Percentiles rank a stretch among this genome's conserved stretches.
Evolutionary conservation across 2,888 invertebrate species (phyloP).

Genomic region (Alcis repandata): DNA sequence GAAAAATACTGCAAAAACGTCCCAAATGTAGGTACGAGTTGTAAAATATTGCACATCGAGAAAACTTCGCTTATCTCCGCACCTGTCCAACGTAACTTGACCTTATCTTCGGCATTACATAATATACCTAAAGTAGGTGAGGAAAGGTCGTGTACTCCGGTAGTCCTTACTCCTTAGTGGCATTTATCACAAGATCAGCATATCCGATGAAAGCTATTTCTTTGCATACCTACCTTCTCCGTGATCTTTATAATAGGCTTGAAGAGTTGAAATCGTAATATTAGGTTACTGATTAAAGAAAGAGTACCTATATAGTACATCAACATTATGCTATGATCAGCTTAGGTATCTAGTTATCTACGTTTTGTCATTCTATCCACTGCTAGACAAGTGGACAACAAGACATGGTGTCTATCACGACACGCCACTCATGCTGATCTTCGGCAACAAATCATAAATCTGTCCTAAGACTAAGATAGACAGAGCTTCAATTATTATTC

Average conservation of each 20-base stretch:
- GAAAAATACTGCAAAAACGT: too few relatives aligned
- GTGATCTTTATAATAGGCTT: background rate
- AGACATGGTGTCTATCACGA: too few relatives aligned
- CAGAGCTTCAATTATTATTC: constrained; percentile 21
- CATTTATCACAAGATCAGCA: constrained; percentile 18
- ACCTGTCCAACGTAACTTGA: constrained; percentile 26
- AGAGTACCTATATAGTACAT: too few relatives aligned
- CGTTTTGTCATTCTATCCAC: too few relatives aligned
- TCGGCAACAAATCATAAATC: too few relatives aligned
- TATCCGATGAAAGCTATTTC: background rate
- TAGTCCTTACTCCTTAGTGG: constrained; percentile 18
- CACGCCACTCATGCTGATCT: too few relatives aligned
- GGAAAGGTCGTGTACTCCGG: constrained; percentile 25
- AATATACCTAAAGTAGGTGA: constrained; percentile 23
- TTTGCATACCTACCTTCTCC: background rate
- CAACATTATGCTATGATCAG: too few relatives aligned
- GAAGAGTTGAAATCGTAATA: too few relatives aligned
- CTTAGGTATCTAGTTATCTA: too few relatives aligned
- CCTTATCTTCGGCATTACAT: constrained; percentile 20
- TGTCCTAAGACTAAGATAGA: background rate
- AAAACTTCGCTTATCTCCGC: constrained; percentile 22
- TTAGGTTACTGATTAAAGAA: too few relatives aligned
- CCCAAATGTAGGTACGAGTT: too few relatives aligned
- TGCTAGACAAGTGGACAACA: too few relatives aligned
- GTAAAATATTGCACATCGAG: background rate